phyloP scores from a whole-genome alignment of 2,797 vertebrate genomes.

The Argyrosomus regius region DNA sequence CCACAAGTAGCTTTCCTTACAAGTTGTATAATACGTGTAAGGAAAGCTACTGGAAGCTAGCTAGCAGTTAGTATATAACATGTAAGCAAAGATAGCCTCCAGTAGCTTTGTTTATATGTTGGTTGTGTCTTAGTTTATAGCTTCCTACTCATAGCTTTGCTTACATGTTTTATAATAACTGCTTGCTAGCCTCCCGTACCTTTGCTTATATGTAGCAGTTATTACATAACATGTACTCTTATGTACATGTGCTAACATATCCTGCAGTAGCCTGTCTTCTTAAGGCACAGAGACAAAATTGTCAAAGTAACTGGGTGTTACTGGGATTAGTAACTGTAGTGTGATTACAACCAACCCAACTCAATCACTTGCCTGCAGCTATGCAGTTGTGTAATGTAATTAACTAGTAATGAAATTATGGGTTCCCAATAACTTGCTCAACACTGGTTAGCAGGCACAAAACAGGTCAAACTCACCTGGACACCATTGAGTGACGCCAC shows the following conservation, averaged over 20 bases:
- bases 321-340: too few relatives aligned
- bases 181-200: neutral
- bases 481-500: slow-evolving; percentile 97
- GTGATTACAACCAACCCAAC: too few relatives aligned
- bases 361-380: neutral
- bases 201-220: neutral
- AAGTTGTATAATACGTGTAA: too few relatives aligned
- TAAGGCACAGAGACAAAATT: too few relatives aligned
- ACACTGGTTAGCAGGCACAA: neutral
- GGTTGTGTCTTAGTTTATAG: neutral
- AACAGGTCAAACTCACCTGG: slow-evolving; percentile 85
- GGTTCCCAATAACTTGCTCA: neutral
- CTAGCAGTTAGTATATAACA: too few relatives aligned
- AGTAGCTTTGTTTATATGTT: neutral
- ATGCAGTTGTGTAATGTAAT: neutral
- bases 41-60: too few relatives aligned
- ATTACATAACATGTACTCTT: too few relatives aligned
- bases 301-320: too few relatives aligned
- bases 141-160: neutral
- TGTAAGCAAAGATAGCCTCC: too few relatives aligned
- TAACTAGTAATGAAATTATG: neutral
- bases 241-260: too few relatives aligned
- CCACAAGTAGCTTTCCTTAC: neutral
- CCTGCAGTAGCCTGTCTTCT: too few relatives aligned
- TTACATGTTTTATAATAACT: neutral